Conservation (phyloP, 2,888 invertebrate species). For the Cheilosia vulpina region DNA sequence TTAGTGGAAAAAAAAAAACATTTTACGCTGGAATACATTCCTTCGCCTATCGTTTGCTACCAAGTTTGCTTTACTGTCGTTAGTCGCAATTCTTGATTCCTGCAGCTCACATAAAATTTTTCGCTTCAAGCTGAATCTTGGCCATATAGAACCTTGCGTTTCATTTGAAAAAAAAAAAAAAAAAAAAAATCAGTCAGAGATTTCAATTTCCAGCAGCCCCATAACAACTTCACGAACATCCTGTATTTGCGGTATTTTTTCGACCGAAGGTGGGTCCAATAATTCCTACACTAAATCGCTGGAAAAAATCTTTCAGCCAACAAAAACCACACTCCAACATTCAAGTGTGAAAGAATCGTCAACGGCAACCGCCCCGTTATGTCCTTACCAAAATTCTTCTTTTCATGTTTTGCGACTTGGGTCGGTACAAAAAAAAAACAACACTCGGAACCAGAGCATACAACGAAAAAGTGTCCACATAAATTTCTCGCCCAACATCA, state of each 20-base stretch:
- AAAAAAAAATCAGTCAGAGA: no score
- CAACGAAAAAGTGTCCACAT: slow-evolving; percentile 54
- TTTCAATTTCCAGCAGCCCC: neutral
- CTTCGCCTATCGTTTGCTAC: no score
- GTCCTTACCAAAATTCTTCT: slow-evolving; percentile 18
- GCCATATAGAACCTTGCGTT: no score
- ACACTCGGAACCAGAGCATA: neutral
- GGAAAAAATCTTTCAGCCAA: neutral
- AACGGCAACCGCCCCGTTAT: neutral
- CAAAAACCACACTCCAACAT: slow-evolving; percentile 6
- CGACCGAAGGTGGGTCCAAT: slow-evolving; percentile 11
- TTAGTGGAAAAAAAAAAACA: no score
- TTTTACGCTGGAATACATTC: no score
- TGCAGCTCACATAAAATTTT: no score
- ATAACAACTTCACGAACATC: neutral
- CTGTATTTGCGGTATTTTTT: neutral
- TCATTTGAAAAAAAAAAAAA: no score
- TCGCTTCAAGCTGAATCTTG: no score
- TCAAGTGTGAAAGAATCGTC: slow-evolving; percentile 34
- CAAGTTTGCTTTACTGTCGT: no score
- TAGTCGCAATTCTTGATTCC: no score
- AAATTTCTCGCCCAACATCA: slow-evolving; percentile 54
- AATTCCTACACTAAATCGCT: neutral
- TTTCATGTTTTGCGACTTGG: slow-evolving; percentile 38
- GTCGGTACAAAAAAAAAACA: slow-evolving; percentile 1